Conservation (phyloP, 2,888 invertebrate species). For the Anticlea derivata region DNA sequence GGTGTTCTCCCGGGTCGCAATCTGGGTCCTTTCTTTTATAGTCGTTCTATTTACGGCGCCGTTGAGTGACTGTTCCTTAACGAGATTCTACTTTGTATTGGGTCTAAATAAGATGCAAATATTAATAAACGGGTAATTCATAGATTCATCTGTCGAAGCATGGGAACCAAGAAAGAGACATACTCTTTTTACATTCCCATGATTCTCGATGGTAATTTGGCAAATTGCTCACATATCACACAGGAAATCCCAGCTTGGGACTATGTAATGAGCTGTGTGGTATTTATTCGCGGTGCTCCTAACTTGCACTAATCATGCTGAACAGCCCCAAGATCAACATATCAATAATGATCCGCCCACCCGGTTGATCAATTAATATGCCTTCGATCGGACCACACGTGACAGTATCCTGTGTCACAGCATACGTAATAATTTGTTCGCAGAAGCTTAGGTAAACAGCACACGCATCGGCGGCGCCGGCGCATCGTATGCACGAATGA, state of each 20-base stretch:
- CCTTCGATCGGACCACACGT: conserved; percentile 33
- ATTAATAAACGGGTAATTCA: not conserved
- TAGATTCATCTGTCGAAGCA: too few species aligned
- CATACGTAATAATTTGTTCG: conserved; percentile 8
- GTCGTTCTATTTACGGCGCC: conserved; percentile 26
- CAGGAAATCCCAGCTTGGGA: conserved; percentile 13
- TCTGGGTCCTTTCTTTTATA: conserved; percentile 38
- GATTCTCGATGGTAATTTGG: too few species aligned
- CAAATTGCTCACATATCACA: conserved; percentile 1
- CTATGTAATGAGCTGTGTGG: conserved; percentile 13
- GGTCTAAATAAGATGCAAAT: not conserved
- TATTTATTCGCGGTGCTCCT: conserved; percentile 2
- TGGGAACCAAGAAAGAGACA: too few species aligned
- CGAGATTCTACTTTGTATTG: not conserved
- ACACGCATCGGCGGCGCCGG: conserved; percentile 67
- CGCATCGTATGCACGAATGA: conserved; percentile 58
- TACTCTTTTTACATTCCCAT: too few species aligned
- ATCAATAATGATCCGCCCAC: conserved; percentile 27
- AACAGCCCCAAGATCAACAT: conserved; percentile 12
- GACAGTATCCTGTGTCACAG: conserved; percentile 36
- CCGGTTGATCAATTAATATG: conserved; percentile 33
- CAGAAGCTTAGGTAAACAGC: conserved; percentile 52
- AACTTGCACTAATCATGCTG: conserved; percentile 17
- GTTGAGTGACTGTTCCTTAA: not conserved
- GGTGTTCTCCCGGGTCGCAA: conserved; percentile 36